Base-by-base conservation (phyloP, 2,888 invertebrate species). In the Plebejus argus region DNA sequence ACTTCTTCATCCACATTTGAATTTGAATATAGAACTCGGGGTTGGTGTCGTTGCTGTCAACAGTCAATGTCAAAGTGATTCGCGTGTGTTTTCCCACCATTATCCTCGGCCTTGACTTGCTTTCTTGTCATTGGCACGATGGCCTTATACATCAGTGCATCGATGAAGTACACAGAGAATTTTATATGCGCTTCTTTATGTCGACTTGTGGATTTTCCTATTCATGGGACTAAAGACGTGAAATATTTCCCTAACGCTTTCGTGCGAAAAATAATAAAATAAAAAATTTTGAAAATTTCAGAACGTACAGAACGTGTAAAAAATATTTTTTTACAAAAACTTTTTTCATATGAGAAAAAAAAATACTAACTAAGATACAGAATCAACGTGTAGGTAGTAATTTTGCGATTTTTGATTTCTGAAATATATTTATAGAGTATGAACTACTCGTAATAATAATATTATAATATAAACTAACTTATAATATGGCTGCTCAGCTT, bases 41-140 rank as follows among this genome's bases (percentile, higher is more conserved):
- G 53, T 53, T 53, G 53, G 4, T 18, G 5, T 53, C 53, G 18
- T 18, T 18, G 53, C 53, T 53, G 53, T 53, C 53, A 53, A 53
- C 66, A 18, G 28, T 28, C 33, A 66, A 66, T 66, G 28, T 66
- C 28, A 66, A 33, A 66, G 28, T 66, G 15, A 15, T 66, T 66
- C 66, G 33, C 28, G 66, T 66, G 66, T 66, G n/a, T 78, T 77
- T 79, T 79, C 76, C 58, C 78, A 77, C 71, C n/a, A 71, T 71
- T 71, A 71, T 39, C 35, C 39, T 71, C 71, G 3, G 66, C 71
- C 71, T 71, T 70, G 70, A 70, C 70, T 70, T 71, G 35, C 71
- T n/a, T 66, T 66, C 66, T 66, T 66, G 66, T 66, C 66, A 66
- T 66, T 66, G 66, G 66, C 66, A 66, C 33, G 28, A 18, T 66